Evolutionary conservation across 30 jellyfish, hydroid and myxozoan species (phyloP), one percentile per base, ranked within the genome.

Genomic region (Catostylus mosaicus): DNA sequence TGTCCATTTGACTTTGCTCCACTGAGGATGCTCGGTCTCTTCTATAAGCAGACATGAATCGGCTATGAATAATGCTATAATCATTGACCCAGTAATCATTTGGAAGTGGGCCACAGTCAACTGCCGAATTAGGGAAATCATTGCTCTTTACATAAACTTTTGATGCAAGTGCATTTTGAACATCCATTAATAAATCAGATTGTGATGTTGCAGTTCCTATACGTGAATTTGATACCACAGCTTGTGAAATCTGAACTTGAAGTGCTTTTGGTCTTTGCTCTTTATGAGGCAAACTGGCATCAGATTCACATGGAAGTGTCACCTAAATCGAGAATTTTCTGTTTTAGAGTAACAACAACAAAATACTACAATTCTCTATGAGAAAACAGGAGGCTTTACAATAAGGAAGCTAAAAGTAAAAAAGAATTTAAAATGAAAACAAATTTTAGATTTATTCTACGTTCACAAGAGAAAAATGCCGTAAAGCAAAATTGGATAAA

Each of bases 231-330:
- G 99, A 73, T 33, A 94, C 80, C 30, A 94, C 89, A 30, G 97
- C 97, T 67, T 94, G 99, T 24, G 99, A 88, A 5, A 94, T 75
- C 61, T 88, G 99, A 1, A 94, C 50, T 59, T 88, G 97, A 57
- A 94, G 84, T 45, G 90, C 94, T 19, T 71, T 94, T 34, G 99
- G 97, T 56, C 99, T 86, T 57, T 88, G 92, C 2, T 88, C 94
- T 35, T 65, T 63, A 48, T 92, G 98, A 0, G 90, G 84, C 35
- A 80, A 47, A 47, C 33, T 43, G 3, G 90, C 32, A 29, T 57
- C 82, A 32, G 72, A 30, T 24, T 81, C 89, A 48, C 88, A 86
- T 18, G 98, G 98, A 34, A 92, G 68, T 29, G 83, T 52, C 22
- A 92, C 87, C 98, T 92, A 54, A 5, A 56, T 52, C 37, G n/a